These are phyloP conservation scores for Parelbella ahira DNA, from an alignment of 2,888 invertebrate species.

Conservation along the genomic window DNA sequence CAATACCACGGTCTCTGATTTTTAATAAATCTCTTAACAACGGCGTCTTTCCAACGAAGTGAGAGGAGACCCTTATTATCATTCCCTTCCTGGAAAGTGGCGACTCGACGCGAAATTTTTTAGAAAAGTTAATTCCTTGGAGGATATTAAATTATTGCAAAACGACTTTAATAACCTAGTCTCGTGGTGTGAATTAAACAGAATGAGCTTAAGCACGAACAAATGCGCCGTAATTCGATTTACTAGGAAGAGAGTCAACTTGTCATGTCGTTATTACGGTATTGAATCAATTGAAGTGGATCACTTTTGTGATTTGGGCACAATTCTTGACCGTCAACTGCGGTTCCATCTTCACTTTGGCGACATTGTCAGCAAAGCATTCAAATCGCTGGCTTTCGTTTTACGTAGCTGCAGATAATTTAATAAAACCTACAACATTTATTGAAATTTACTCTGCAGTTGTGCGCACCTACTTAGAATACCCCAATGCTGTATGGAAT, in stretches of 20 bases:
- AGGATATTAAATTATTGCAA: not conserved
- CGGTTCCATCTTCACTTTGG: constrained; percentile 2
- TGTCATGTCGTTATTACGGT: too few relatives aligned
- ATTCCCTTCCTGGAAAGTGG: too few relatives aligned
- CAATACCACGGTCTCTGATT: too few relatives aligned
- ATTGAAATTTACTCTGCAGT: constrained; percentile 1
- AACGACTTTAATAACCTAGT: constrained; percentile 1
- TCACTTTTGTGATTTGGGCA: too few relatives aligned
- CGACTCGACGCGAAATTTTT: constrained; percentile 1
- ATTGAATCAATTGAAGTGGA: too few relatives aligned
- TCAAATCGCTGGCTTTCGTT: constrained; percentile 7
- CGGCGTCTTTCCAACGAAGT: too few relatives aligned
- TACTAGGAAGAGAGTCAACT: not conserved
- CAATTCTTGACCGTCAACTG: too few relatives aligned
- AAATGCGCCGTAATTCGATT: constrained; percentile 1
- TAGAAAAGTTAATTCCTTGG: not conserved
- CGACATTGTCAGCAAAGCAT: constrained; percentile 2
- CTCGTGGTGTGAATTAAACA: constrained; percentile 1
- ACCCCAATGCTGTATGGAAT: too few relatives aligned
- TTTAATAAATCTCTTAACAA: too few relatives aligned
- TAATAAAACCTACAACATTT: constrained; percentile 4
- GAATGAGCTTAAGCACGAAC: not conserved
- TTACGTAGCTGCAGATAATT: constrained; percentile 3
- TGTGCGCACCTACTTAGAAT: too few relatives aligned
- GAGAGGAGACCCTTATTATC: too few relatives aligned